Evolutionary conservation across 2,113 vertebrate genomes (phyloP), one percentile per base, ranked within the genome.

Genomic region (Corythaixoides concolor): DNA sequence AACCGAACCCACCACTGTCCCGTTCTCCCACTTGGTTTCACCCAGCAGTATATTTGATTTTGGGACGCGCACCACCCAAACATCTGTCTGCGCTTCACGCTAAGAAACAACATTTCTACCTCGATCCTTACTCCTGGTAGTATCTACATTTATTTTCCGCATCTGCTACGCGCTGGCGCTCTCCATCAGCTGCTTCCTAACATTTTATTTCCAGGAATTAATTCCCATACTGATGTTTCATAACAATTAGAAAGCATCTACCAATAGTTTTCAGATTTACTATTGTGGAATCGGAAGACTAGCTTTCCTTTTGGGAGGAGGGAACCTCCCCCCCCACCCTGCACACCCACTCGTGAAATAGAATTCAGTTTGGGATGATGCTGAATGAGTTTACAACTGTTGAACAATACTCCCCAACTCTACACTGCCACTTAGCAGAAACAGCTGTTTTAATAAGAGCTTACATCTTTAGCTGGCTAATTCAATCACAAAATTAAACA

Each of bases 401-500:
- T 78, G 64, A 85, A 79, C 56, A 8, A 49, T 8, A 2, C 37
- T n/a, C n/a, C 56, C 24, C 12, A 3, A 26, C 60, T 66, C 35
- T 0, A 24, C 1, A 1, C 91, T 35, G 82, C 83, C 82, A 12
- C 88, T 88, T 6, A 32, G 79, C 76, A 85, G 33, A 89, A 88
- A 35, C 90, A 90, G 85, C 92, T 94, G 92, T 32, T 90, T 91
- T 56, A 80, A n/a, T 30, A 74, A 41, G 47, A 12, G 49, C 90
- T 86, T 81, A 59, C 24, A 41, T 64, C 88, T 70, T 84, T 32
- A 89, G 86, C 76, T 75, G 91, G 73, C 87, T 90, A 95, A 93
- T 45, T 68, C 73, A 73, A 3, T 37, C 78, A 80, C 76, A 35
- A 87, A 92, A 96, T 82, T 50, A 84, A 96, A 74, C 55, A 67